Percentiles rank a stretch among this genome's conserved stretches.
These are phyloP conservation scores for Tympanuchus pallidicinctus DNA, from an alignment of 2,113 vertebrate species.

Conservation along the genomic window DNA sequence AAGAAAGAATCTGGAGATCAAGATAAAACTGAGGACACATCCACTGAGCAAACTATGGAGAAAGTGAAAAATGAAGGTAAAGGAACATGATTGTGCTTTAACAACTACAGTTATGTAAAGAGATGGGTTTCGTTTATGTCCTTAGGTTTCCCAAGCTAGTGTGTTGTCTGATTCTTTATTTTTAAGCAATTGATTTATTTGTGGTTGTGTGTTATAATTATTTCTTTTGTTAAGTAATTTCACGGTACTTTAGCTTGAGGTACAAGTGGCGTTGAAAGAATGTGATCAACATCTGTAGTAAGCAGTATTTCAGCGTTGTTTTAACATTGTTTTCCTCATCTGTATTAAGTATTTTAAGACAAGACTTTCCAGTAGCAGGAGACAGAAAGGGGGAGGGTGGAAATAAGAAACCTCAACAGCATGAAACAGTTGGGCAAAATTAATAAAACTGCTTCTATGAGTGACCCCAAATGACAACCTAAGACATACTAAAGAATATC, in stretches of 20 bases:
- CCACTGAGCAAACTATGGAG: slow-evolving; percentile 70
- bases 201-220: background rate
- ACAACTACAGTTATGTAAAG: background rate
- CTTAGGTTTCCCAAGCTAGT: background rate
- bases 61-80: slow-evolving; percentile 81
- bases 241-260: background rate
- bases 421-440: slow-evolving; percentile 8
- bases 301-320: background rate
- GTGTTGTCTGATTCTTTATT: background rate
- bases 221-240: background rate
- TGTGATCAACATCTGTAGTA: background rate
- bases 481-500: slow-evolving; percentile 69
- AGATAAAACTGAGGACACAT: slow-evolving; percentile 64
- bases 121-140: background rate
- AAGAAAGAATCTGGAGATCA: slow-evolving; percentile 67
- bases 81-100: slow-evolving; percentile 19
- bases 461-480: slow-evolving; percentile 48
- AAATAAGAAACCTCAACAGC: background rate
- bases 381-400: background rate
- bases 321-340: background rate
- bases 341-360: background rate
- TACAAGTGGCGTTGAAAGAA: background rate
- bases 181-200: background rate
- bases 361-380: background rate
- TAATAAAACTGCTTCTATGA: slow-evolving; percentile 42